Evolutionary conservation across 2,888 invertebrate species (phyloP).

Genomic region (Empis livida): DNA sequence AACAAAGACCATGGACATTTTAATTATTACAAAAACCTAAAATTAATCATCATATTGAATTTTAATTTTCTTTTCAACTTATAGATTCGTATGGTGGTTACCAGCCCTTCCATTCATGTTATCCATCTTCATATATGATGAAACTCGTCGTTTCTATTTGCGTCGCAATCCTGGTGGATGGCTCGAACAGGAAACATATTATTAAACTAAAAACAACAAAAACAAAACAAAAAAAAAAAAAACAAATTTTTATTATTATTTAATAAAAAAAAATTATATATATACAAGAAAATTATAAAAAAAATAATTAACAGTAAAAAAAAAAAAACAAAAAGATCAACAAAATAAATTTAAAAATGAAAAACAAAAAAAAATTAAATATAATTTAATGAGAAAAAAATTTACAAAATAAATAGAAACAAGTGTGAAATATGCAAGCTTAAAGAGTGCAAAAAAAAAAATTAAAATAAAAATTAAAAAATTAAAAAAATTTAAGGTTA

Average conservation of each 20-base stretch:
- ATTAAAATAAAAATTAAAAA: constrained; percentile 7
- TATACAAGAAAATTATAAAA: constrained; percentile 24
- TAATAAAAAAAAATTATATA: constrained; percentile 21
- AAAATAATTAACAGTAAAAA: constrained; percentile 22
- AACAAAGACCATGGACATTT: too few relatives aligned
- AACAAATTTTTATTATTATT: constrained; percentile 6
- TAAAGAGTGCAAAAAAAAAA: constrained; percentile 17
- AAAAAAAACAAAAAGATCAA: constrained; percentile 13
- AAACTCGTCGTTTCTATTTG: constrained; percentile 92
- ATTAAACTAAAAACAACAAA: constrained; percentile 44
- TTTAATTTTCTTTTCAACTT: constrained; percentile 14
- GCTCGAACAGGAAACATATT: constrained; percentile 98
- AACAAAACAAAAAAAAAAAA: constrained; percentile 4
- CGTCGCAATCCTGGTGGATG: constrained; percentile 97
- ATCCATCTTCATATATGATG: constrained; percentile 98
- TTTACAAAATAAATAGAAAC: constrained; percentile 6
- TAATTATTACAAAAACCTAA: too few relatives aligned
- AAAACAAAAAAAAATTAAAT: constrained; percentile 13
- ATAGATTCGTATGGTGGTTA: constrained; percentile 97
- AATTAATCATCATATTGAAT: not conserved
- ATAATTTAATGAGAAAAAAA: constrained; percentile 1
- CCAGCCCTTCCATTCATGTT: constrained; percentile 96
- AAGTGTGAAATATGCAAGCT: constrained; percentile 15
- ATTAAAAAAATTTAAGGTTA: constrained; percentile 1
- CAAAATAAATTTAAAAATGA: constrained; percentile 13